Base-by-base conservation (phyloP, 2,888 invertebrate genomes). In the Chesias legatella region DNA sequence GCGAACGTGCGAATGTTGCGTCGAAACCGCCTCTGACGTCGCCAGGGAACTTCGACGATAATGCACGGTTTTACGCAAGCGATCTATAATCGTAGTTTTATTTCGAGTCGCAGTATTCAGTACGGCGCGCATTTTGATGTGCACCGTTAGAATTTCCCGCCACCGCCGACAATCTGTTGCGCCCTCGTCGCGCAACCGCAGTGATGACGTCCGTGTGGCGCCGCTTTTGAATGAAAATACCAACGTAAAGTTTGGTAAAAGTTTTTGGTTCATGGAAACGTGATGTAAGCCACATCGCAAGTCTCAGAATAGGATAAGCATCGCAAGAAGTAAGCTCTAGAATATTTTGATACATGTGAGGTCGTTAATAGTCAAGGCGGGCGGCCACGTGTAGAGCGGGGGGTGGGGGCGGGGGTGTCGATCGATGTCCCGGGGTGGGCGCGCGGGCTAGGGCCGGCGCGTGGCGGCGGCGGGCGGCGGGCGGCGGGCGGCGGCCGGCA, bases 81-180 rank as follows among this genome's bases (percentile, higher is more conserved):
- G 64, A 58, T 67, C 75, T 75, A 73, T 72, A 78, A 75, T 61
- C 57, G 68, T 70, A 67, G 51, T 61, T 71, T 73, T 85, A 85
- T 84, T 85, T 83, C 67, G 74, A 77, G 71, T 43, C 59, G 53
- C 66, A 51, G 56, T 65, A 71, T 68, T 75, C 70, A 73, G 63
- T 61, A 63, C 60, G 48, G 61, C 73, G 70, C 68, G 67, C 63
- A 56, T 51, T 58, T 59, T 73, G 74, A 77, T 78, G 78, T 67
- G 58, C 56, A 50, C 48, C 52, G 56, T 74, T 76, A 69, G 64
- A 80, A 73, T 74, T 83, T 84, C 79, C 81, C 85, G 84, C 84
- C 74, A 67, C 63, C 66, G 60, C 63, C 72, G 66, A 67, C 85
- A 68, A 86, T 70, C 86, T 88, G 86, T 88, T 88, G 86, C 85